phyloP scores from a whole-genome alignment of 92 coral and sea anemone species.

The Porites lobata region DNA sequence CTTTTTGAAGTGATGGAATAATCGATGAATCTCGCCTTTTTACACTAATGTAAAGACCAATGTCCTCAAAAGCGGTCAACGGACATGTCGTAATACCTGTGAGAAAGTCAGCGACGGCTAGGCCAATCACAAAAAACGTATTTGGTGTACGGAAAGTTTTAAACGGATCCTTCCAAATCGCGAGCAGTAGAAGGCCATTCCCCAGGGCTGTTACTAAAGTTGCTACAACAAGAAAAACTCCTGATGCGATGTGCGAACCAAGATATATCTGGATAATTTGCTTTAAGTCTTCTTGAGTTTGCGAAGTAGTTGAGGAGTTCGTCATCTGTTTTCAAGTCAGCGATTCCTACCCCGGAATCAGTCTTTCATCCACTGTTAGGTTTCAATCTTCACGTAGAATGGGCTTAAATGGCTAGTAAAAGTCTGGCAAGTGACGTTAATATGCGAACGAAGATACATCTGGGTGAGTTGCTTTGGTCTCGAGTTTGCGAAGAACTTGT shows the following conservation, averaged over 20 bases:
- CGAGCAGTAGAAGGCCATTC: constrained; percentile 66
- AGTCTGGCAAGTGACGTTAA: too few species aligned
- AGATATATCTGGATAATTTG: not conserved
- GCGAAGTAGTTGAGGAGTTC: not conserved
- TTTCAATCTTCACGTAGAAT: not conserved
- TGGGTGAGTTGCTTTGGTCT: too few species aligned
- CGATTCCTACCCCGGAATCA: not conserved
- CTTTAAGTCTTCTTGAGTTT: not conserved
- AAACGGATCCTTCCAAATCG: constrained; percentile 72
- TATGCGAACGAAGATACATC: too few species aligned
- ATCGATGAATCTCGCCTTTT: not conserved
- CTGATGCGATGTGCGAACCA: constrained; percentile 19
- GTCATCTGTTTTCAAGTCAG: not conserved
- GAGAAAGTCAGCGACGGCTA: constrained; percentile 66
- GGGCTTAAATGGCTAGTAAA: not conserved
- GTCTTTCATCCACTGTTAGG: not conserved
- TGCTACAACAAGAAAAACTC: constrained; percentile 40
- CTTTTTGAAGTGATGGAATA: not conserved
- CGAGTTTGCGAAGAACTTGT: too few species aligned
- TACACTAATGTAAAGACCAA: constrained; percentile 5
- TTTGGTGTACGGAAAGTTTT: constrained; percentile 62
- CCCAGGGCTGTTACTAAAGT: constrained; percentile 46
- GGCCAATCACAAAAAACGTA: constrained; percentile 60
- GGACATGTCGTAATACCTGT: constrained; percentile 64
- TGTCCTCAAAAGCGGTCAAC: constrained; percentile 1